Evolutionary conservation across 2,113 vertebrate genomes (phyloP).

Genomic region (Mus spicilegus): DNA sequence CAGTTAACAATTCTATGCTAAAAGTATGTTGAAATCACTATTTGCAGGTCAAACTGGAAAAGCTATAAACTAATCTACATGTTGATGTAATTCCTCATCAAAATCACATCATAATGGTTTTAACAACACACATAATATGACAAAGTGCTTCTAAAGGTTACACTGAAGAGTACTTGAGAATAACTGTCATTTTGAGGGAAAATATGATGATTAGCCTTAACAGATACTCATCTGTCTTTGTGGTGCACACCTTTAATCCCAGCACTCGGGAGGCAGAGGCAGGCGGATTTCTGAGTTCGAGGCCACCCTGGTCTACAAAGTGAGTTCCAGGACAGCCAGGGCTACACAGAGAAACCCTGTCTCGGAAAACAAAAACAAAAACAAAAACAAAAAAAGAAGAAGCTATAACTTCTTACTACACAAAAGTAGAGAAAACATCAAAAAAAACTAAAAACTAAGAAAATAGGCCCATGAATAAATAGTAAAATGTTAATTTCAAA

Average conservation of each 20-base stretch:
- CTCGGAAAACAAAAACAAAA: too few relatives aligned
- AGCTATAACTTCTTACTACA: background rate
- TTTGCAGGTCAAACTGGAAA: background rate
- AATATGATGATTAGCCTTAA: background rate
- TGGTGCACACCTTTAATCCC: too few relatives aligned
- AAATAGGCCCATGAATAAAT: background rate
- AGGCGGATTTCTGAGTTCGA: too few relatives aligned
- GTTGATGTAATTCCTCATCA: background rate
- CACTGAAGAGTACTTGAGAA: background rate
- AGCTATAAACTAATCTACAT: background rate
- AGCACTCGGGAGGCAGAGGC: too few relatives aligned
- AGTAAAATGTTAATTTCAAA: background rate
- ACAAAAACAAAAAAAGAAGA: too few relatives aligned
- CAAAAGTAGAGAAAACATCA: background rate
- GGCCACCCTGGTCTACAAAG: too few relatives aligned
- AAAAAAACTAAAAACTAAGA: background rate
- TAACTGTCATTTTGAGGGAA: background rate
- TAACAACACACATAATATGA: background rate
- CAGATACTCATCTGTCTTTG: background rate
- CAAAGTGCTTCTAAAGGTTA: background rate
- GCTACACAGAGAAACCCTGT: too few relatives aligned
- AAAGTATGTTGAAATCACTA: background rate
- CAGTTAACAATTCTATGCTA: background rate
- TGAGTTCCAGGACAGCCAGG: too few relatives aligned
- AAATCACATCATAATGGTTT: background rate